These are phyloP conservation scores for Porites lobata DNA, from an alignment of 92 coral and sea anemone genomes.

Conservation along the genomic window DNA sequence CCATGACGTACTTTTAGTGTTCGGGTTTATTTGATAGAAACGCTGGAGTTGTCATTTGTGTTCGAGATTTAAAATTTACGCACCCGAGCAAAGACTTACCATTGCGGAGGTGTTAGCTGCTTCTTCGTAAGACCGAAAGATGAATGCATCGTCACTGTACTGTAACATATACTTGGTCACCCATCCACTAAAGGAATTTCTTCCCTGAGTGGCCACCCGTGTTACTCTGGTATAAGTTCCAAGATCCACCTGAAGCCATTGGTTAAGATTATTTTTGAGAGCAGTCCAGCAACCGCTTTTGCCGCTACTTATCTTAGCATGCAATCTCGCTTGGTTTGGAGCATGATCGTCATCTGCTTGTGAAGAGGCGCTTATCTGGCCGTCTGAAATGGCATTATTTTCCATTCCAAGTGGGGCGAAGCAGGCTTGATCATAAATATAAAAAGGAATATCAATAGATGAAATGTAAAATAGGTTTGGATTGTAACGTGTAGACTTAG, in stretches of 20 bases:
- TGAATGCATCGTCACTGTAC: conserved; percentile 19
- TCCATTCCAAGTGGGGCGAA: conserved; percentile 35
- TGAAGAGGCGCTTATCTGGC: conserved; percentile 22
- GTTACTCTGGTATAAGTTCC: conserved; percentile 10
- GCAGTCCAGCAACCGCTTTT: conserved; percentile 24
- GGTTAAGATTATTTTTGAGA: not conserved
- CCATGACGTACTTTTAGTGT: no score
- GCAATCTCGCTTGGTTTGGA: conserved; percentile 5
- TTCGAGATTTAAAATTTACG: not conserved
- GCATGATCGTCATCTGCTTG: conserved; percentile 5
- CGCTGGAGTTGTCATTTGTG: not conserved
- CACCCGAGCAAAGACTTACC: not conserved
- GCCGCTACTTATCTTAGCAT: not conserved
- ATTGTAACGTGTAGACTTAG: no score
- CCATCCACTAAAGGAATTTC: conserved; percentile 4
- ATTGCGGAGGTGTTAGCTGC: conserved; percentile 5
- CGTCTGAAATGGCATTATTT: not conserved
- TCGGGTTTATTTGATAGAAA: no score
- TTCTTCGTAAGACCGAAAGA: not conserved
- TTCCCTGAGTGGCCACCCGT: conserved; percentile 1
- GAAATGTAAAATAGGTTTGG: no score
- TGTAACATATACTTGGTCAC: not conserved
- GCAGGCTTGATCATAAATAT: not conserved
- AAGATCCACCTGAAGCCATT: conserved; percentile 35
- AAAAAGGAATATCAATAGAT: no score